Evolutionary conservation across 53 echinoderm and acorn worm genomes (phyloP).

Genomic region (Echinarachnius parma): DNA sequence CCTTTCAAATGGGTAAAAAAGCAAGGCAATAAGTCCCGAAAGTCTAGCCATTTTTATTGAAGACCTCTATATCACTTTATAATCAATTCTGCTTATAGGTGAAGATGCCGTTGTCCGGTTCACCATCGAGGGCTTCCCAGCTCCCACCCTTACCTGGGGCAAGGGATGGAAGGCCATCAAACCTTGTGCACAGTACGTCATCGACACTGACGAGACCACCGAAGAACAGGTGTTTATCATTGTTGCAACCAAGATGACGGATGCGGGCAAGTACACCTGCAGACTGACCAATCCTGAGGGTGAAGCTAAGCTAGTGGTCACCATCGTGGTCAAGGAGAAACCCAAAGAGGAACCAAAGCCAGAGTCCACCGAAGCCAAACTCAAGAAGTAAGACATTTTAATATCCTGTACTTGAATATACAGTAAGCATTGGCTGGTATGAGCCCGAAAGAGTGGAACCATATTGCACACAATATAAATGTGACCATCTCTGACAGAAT

Average conservation of each 20-base stretch:
- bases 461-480: no score
- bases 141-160: conserved; percentile 76
- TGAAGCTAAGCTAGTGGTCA: conserved; percentile 64
- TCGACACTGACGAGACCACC: conserved; percentile 65
- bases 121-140: conserved; percentile 75
- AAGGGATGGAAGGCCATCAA: conserved; percentile 92
- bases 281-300: conserved; percentile 74
- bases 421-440: no score
- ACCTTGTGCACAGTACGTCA: conserved; percentile 65
- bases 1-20: no score
- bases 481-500: no score
- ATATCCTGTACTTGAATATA: no score
- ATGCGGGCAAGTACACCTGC: conserved; percentile 95
- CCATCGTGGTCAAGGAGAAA: conserved; percentile 62
- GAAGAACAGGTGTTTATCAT: conserved; percentile 76
- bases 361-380: conserved; percentile 46
- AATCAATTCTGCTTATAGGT: no score
- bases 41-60: no score
- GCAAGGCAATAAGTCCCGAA: no score
- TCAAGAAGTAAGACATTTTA: conserved; percentile 76
- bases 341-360: conserved; percentile 72
- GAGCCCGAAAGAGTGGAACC: no score
- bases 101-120: conserved; percentile 78
- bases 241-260: conserved; percentile 66
- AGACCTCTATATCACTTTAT: no score